Conservation (phyloP, 2,888 invertebrate species). For the Silvanus unidentatus region DNA sequence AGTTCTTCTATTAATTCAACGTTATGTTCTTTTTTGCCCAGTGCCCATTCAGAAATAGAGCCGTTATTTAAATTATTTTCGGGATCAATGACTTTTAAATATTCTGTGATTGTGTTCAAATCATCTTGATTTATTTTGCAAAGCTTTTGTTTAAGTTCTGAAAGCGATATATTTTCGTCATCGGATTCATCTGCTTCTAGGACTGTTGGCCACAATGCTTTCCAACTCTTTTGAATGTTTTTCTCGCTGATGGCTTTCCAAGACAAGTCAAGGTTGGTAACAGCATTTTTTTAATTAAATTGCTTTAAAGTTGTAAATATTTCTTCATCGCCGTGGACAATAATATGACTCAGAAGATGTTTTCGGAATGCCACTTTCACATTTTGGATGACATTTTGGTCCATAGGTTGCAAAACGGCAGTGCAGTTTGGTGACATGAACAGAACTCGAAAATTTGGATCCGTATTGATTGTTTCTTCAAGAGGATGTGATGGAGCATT, state of each 20-base stretch:
- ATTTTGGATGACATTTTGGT: conserved; percentile 13
- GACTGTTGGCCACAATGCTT: not conserved
- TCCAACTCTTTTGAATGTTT: conserved; percentile 2
- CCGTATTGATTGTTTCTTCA: not conserved
- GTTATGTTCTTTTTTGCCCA: not conserved
- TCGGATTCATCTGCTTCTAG: not conserved
- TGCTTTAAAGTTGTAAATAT: conserved; percentile 7
- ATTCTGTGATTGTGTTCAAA: not conserved
- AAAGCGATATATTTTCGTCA: not conserved
- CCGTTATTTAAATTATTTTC: not conserved
- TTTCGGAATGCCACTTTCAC: conserved; percentile 8
- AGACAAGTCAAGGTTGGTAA: conserved; percentile 9
- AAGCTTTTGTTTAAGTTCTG: not conserved
- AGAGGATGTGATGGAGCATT: conserved; percentile 5
- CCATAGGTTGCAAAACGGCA: conserved; percentile 12
- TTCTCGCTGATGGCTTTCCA: conserved; percentile 4
- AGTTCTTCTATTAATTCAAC: not conserved
- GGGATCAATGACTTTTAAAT: not conserved
- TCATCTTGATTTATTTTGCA: too few relatives aligned
- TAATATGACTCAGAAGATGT: conserved; percentile 3
- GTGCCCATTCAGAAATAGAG: not conserved
- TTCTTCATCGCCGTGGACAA: conserved; percentile 4
- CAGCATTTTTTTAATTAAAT: conserved; percentile 8
- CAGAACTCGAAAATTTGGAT: conserved; percentile 8
- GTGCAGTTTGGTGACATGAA: conserved; percentile 9